phyloP scores from a whole-genome alignment of 2,113 vertebrate species.

The Neolamprologus falcicula region DNA sequence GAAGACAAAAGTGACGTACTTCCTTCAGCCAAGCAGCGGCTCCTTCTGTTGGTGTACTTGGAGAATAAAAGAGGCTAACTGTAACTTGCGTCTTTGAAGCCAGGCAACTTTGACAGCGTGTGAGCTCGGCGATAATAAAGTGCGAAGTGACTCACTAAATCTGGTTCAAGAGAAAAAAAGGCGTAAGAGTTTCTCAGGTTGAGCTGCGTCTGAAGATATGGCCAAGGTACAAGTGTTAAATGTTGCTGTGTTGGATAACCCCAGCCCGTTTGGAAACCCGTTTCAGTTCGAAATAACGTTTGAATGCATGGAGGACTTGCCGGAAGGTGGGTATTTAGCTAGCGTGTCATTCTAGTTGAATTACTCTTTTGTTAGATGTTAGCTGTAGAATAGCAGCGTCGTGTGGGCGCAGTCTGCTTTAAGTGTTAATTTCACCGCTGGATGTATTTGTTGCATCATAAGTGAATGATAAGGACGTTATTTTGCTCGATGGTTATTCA shows the following conservation, averaged over 20 bases:
- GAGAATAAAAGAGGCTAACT: neutral
- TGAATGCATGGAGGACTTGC: conserved; percentile 85
- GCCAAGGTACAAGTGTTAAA: conserved; percentile 89
- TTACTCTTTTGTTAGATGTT: neutral
- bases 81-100: neutral
- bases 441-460: neutral
- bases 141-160: neutral
- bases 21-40: neutral
- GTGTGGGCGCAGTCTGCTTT: neutral
- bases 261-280: conserved; percentile 84
- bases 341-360: neutral
- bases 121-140: neutral
- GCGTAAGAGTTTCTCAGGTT: neutral
- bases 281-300: conserved; percentile 92
- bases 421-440: neutral
- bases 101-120: neutral
- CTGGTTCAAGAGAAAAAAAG: neutral
- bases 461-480: no score
- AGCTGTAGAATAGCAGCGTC: neutral
- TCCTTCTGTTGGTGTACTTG: neutral
- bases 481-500: neutral
- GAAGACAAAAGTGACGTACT: conserved; percentile 29
- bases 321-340: conserved; percentile 73
- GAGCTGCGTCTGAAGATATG: conserved; percentile 55
- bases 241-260: conserved; percentile 85